Percentiles rank a stretch among this genome's conserved stretches.
Conservation (phyloP, 2,797 vertebrate species). For the Crotalus adamanteus region DNA sequence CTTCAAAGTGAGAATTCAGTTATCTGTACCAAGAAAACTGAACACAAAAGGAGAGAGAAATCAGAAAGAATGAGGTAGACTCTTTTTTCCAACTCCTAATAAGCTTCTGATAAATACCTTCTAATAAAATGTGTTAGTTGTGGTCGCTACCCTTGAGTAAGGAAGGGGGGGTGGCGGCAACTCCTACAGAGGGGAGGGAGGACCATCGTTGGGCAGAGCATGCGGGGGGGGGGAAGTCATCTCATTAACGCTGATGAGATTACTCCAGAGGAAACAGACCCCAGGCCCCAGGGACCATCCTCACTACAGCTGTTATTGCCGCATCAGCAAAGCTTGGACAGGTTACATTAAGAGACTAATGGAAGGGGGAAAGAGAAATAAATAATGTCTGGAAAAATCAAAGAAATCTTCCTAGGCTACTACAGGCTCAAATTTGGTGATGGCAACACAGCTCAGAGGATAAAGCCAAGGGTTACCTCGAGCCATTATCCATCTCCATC, state of each 20-base stretch:
- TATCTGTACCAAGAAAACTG: background rate
- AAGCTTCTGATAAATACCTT: background rate
- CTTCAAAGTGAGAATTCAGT: background rate
- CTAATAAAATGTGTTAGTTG: background rate
- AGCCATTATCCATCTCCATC: background rate
- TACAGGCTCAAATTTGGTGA: background rate
- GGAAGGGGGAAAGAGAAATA: constrained; percentile 49
- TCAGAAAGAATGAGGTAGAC: background rate
- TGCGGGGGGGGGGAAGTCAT: no score
- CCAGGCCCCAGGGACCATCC: background rate
- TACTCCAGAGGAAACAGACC: background rate
- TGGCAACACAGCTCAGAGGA: no score
- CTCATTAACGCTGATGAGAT: background rate
- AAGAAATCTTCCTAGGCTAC: background rate
- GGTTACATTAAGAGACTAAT: constrained; percentile 12
- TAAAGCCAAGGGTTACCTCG: background rate
- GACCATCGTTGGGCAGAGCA: background rate
- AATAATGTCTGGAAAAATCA: background rate
- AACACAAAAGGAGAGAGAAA: background rate
- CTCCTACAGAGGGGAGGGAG: background rate
- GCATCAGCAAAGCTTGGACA: constrained; percentile 55
- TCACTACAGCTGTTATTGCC: background rate
- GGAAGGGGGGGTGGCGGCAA: background rate
- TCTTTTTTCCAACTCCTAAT: no score
- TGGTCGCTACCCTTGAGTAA: background rate